Percentiles rank a stretch among this genome's conserved stretches.
Evolutionary conservation across 2,888 invertebrate species (phyloP).

Genomic region (Parapristionchus giblindavisi): DNA sequence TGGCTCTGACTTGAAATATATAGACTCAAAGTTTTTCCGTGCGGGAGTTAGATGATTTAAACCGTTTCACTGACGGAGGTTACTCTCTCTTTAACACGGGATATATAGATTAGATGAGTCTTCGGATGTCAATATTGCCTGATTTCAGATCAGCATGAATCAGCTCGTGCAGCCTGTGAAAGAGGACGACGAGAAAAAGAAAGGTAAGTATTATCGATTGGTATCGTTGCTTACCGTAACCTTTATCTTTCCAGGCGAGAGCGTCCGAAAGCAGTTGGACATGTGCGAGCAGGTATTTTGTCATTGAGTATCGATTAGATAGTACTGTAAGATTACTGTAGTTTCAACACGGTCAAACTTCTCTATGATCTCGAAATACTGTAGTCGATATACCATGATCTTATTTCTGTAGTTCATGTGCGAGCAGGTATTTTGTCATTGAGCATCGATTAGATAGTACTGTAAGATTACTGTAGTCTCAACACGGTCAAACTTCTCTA

Average conservation of each 20-base stretch:
- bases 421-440: conserved; percentile 52
- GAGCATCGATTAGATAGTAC: conserved; percentile 30
- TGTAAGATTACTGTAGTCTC: neutral
- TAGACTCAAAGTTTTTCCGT: too few relatives aligned
- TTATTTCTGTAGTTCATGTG: conserved; percentile 58
- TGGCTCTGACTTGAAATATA: too few relatives aligned
- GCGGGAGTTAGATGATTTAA: too few relatives aligned
- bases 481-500: neutral
- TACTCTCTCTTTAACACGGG: too few relatives aligned
- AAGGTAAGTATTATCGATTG: too few relatives aligned
- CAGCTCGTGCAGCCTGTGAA: conserved; percentile 25
- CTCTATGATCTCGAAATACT: too few relatives aligned
- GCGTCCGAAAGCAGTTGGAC: conserved; percentile 52
- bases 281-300: conserved; percentile 59
- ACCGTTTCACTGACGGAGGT: too few relatives aligned
- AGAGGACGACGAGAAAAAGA: conserved; percentile 34
- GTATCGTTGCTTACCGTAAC: too few relatives aligned
- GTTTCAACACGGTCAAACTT: neutral
- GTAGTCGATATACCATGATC: too few relatives aligned
- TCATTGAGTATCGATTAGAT: conserved; percentile 31
- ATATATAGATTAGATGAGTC: too few relatives aligned
- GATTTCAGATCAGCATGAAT: conserved; percentile 32
- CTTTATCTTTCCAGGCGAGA: too few relatives aligned
- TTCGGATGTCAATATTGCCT: too few relatives aligned
- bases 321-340: neutral